Base-by-base conservation (phyloP, 1,140 invertebrate genomes). In the Conopomorpha cramerella region DNA sequence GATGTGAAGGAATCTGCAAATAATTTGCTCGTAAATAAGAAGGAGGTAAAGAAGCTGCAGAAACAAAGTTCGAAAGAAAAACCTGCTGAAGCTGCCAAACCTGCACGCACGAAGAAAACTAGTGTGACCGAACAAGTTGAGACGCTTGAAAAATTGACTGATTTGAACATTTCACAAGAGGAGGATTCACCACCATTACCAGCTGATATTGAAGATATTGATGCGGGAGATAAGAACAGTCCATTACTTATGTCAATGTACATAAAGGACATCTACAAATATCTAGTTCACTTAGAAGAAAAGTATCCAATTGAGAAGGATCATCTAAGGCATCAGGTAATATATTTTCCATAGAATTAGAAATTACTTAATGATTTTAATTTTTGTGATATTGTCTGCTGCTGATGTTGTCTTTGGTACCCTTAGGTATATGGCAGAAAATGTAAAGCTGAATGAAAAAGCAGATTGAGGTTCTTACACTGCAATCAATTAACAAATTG, bases 191-290 rank as follows among this genome's bases (percentile, higher is more conserved):
- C 56, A 2, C 35, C 40, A 23, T 40, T 78, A 12, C 64, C 74
- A 1, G 39, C 51, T 27, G 61, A 70, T 16, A 65, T 79, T 46
- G 74, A 78, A 47, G 92, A 95, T 66, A 82, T 85, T 51, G 84
- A 88, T 43, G 88, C 89, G 50, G 74, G 63, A 34, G 81, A 85
- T 29, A 90, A 92, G 57, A 58, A 65, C 16, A 76, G 54, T 36
- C 89, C 90, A 3, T 82, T 89, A 51, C 79, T 94, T 41, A 87
- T 92, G 55, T 84, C 85, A 16, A 83, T 88, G 43, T 95, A 95
- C 61, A 87, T 90, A 30, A 88, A 90, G 44, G 90, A 94, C 43
- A 95, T 96, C 58, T 93, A 92, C 55, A 61, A 73, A 8, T 93
- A 95, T 64, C 77, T 95, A 51, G 81, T 82, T 46, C 58, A 80